Conservation (phyloP, 2,113 vertebrate species). For the Rhynchomys soricoides region DNA sequence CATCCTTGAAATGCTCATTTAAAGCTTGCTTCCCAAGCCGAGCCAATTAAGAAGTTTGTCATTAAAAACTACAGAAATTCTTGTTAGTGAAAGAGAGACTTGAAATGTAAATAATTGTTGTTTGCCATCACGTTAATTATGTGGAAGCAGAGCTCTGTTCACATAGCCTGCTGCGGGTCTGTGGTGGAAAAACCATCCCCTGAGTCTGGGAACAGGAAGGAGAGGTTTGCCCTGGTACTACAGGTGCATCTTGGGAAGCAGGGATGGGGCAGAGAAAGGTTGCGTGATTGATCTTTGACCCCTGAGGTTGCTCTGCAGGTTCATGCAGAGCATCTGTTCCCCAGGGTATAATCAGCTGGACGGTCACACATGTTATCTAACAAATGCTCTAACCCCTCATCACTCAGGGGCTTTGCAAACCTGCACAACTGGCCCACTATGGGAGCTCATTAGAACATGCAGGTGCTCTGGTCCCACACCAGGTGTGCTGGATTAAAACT, state of each 20-base stretch:
- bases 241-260: neutral
- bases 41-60: conserved; percentile 64
- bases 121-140: conserved; percentile 57
- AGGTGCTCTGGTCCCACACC: neutral
- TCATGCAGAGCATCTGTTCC: neutral
- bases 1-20: conserved; percentile 51
- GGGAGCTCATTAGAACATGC: neutral
- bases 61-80: conserved; percentile 58
- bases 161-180: neutral
- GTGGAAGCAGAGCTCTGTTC: neutral
- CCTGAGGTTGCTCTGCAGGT: neutral
- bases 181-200: neutral
- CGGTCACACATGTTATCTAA: neutral
- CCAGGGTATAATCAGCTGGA: neutral
- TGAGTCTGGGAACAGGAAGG: neutral
- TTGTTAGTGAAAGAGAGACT: neutral
- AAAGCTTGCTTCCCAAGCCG: conserved; percentile 56
- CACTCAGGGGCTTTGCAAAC: neutral
- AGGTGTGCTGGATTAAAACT: neutral
- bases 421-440: neutral
- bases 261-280: neutral
- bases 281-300: neutral
- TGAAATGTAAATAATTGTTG: conserved; percentile 62
- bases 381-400: neutral
- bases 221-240: neutral